Base-by-base conservation (phyloP, 2,113 vertebrate species). In the Sardina pilchardus region DNA sequence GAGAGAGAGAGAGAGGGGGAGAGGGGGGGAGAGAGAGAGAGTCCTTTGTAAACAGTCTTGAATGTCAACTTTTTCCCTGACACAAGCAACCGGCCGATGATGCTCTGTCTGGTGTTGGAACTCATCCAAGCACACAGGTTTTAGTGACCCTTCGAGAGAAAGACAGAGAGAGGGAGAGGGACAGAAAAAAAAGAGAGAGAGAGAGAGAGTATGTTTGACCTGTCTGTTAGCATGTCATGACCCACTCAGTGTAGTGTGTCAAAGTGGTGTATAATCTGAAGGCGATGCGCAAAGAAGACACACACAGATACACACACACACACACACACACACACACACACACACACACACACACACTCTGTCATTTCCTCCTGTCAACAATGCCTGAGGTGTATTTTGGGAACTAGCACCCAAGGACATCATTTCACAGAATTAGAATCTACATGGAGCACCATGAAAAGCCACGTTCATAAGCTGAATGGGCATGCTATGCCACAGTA, bases 21-120 rank as follows among this genome's bases (percentile, higher is more conserved):
- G 16, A 53, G 50, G 16, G n/a, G n/a, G n/a, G n/a, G n/a, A n/a
- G n/a, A n/a, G n/a, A 53, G 50, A 53, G 16, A 56, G 50, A 56
- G 50, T 14, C 1, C 30, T 36, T 1, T 75, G 12, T 34, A 16
- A 45, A 30, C 56, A 44, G 39, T 21, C 26, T 30, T 75, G 67
- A 75, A 75, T 81, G 39, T 85, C 78, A 81, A 43, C 36, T 81
- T 24, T 45, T 48, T 83, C 82, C 45, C 53, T 42, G 53, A 85
- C 78, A 43, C 7, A 30, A 85, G 21, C 26, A 30, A 75, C 30
- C n/a, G n/a, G 30, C 67, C 81, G 7, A 81, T 16, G 48, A 56
- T 7, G 30, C 6, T 47, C 30, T 48, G 48, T 21, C 17, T 56
- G 50, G 50, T 75, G 30, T 36, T 10, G 26, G 63, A 71, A 71